Percentiles rank a stretch among this genome's conserved stretches.
Evolutionary conservation across 2,113 vertebrate species (phyloP).

Genomic region (Mormoops blainvillei): DNA sequence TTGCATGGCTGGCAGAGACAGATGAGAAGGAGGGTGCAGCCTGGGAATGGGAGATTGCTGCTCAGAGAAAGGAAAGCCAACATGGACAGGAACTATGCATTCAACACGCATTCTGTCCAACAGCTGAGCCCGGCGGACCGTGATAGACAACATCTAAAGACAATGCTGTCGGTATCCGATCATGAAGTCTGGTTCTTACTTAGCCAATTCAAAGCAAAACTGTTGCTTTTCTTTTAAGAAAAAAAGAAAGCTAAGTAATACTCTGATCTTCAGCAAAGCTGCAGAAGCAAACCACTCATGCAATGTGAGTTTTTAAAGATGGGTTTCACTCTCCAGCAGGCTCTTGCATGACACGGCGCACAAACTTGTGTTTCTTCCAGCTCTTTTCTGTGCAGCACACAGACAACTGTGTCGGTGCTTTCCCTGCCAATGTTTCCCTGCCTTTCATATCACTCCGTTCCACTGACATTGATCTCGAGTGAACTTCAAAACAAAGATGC

Average conservation of each 20-base stretch:
- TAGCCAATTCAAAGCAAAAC: not conserved
- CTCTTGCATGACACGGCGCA: fast-evolving
- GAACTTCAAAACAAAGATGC: constrained; percentile 16
- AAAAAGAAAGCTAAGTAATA: not conserved
- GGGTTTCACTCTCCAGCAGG: not conserved
- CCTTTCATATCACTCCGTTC: not conserved
- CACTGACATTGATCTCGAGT: not conserved
- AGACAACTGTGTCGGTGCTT: not conserved
- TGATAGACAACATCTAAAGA: not conserved
- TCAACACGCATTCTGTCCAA: not conserved
- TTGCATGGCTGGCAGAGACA: not conserved
- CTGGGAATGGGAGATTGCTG: not conserved
- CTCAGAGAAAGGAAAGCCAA: not conserved
- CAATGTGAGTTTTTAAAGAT: not conserved
- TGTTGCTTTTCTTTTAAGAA: not conserved
- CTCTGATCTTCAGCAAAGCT: not conserved
- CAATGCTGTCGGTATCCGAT: not conserved
- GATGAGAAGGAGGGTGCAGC: not conserved
- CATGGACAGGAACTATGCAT: not conserved
- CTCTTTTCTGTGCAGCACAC: fast-evolving
- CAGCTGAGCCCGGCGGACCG: not conserved
- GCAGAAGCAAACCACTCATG: not conserved
- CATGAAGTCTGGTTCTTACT: not conserved
- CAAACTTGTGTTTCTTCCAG: not conserved
- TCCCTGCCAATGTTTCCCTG: not conserved